phyloP scores from a whole-genome alignment of 2,113 vertebrate genomes.

The Salvator merianae region DNA sequence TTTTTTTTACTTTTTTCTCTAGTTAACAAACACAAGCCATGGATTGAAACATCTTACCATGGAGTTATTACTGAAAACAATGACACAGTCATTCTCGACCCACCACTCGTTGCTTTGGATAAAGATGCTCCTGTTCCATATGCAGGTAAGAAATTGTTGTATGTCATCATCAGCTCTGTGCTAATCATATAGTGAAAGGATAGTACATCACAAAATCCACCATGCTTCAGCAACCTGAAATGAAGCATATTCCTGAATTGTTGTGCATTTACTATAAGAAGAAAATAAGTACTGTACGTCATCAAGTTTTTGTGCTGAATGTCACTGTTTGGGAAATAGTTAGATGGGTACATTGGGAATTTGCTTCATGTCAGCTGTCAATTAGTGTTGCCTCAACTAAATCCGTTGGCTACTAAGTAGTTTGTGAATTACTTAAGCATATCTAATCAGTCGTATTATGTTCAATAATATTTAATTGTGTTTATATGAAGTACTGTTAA shows the following conservation, averaged over 20 bases:
- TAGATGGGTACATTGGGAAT: not conserved
- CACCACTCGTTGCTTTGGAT: conserved; percentile 94
- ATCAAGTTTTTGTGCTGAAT: not conserved
- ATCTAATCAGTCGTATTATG: conserved; percentile 45
- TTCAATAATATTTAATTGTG: conserved; percentile 40
- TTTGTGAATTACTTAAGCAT: conserved; percentile 25
- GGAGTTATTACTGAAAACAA: conserved; percentile 97
- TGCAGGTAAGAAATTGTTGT: conserved; percentile 82
- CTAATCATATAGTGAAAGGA: not conserved
- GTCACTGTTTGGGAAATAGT: conserved; percentile 7
- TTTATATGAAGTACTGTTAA: conserved; percentile 49
- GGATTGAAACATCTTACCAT: conserved; percentile 97
- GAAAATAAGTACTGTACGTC: not conserved
- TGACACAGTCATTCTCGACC: conserved; percentile 91
- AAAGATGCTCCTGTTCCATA: conserved; percentile 95
- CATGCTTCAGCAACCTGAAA: not conserved
- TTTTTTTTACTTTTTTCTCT: conserved; percentile 50
- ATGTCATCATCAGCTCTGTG: not conserved
- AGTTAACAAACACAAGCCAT: conserved; percentile 99
- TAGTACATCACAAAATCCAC: not conserved
- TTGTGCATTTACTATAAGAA: not conserved
- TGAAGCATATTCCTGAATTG: not conserved
- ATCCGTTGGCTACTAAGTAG: not conserved
- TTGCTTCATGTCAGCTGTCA: conserved; percentile 16
- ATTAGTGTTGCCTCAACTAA: conserved; percentile 14